phyloP scores from a whole-genome alignment of 2,113 vertebrate species.

The Otocyon megalotis region DNA sequence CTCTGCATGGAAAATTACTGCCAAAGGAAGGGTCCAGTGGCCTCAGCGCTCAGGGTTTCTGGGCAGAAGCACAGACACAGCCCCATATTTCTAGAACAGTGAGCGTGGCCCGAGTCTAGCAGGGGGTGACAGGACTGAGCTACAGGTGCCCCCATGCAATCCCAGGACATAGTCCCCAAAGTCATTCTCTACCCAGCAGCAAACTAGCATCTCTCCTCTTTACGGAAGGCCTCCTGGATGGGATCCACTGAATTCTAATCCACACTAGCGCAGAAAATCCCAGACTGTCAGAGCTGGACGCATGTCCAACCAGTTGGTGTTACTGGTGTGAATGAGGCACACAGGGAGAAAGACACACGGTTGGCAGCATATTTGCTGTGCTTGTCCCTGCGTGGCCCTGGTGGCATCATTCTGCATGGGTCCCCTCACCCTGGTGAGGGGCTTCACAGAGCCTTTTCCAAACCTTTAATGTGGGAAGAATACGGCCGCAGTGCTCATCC shows the following conservation, averaged over 20 bases:
- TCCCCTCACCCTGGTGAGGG: fast-evolving
- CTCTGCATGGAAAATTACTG: fast-evolving
- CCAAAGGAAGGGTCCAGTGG: neutral
- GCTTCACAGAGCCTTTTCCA: fast-evolving
- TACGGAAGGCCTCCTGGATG: fast-evolving
- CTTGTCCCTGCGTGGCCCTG: fast-evolving
- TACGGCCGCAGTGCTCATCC: fast-evolving
- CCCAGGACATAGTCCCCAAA: neutral
- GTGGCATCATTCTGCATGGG: fast-evolving
- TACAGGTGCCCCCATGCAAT: fast-evolving
- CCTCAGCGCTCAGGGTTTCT: fast-evolving
- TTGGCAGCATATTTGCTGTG: fast-evolving
- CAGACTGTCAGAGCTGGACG: neutral
- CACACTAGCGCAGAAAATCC: neutral
- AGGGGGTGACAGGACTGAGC: fast-evolving
- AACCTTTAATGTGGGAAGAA: fast-evolving
- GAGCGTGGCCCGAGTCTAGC: fast-evolving
- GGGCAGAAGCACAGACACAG: neutral
- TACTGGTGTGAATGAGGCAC: fast-evolving
- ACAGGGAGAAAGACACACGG: fast-evolving
- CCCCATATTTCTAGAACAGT: fast-evolving
- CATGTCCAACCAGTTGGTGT: fast-evolving
- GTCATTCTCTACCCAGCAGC: neutral
- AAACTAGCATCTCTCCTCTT: neutral
- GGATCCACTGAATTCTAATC: neutral